These are phyloP conservation scores for Halcyon senegalensis DNA, from an alignment of 2,113 vertebrate species.

Conservation along the genomic window DNA sequence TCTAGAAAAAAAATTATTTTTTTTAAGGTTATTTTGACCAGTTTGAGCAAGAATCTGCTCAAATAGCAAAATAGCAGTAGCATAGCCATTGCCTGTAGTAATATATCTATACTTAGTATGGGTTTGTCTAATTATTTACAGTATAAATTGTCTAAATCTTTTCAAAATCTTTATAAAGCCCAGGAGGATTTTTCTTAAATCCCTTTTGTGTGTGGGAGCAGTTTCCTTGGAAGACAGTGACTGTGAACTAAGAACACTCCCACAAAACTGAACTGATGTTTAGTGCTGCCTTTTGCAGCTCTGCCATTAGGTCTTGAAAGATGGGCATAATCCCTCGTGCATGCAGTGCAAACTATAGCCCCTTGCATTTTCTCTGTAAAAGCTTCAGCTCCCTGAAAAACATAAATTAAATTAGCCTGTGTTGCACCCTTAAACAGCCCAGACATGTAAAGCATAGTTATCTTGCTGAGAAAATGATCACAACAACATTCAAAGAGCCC, in stretches of 20 bases:
- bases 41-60: background rate
- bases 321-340: background rate
- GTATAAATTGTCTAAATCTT: background rate
- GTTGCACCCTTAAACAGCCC: conserved; percentile 11
- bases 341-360: background rate
- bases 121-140: background rate
- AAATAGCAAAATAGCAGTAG: background rate
- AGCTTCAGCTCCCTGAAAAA: background rate
- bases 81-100: background rate
- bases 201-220: background rate
- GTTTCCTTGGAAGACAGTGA: background rate
- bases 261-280: background rate
- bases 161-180: background rate
- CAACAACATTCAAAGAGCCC: conserved; percentile 25
- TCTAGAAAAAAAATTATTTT: background rate
- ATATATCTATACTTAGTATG: background rate
- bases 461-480: conserved; percentile 55
- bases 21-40: background rate
- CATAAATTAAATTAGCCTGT: conserved; percentile 47
- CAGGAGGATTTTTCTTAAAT: background rate
- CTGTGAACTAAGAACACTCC: background rate
- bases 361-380: background rate
- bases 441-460: conserved; percentile 46
- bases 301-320: background rate
- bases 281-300: background rate